A percentile compares a stretch with the other conserved stretches of the same genome.
phyloP scores from a whole-genome alignment of 2,113 vertebrate species.

The Cinclus mexicanus region DNA sequence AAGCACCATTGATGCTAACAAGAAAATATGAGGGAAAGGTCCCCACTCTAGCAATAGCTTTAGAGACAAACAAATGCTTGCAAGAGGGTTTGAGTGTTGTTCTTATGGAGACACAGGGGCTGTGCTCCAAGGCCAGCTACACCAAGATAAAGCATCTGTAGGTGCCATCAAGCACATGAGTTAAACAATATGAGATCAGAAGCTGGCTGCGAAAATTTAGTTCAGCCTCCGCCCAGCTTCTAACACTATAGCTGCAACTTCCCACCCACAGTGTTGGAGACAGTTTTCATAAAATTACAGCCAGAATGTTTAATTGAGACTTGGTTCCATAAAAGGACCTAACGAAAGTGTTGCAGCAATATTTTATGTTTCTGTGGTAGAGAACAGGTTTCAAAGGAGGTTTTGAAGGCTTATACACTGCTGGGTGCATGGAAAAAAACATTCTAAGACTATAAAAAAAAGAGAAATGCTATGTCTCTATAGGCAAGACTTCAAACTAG shows the following conservation, averaged over 20 bases:
- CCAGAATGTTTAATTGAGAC: not conserved
- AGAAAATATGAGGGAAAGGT: not conserved
- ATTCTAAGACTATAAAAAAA: not conserved
- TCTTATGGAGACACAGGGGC: not conserved
- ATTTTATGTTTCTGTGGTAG: not conserved
- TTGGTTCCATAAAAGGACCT: not conserved
- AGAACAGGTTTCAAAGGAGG: not conserved
- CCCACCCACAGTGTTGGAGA: conserved; percentile 35
- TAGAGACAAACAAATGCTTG: not conserved
- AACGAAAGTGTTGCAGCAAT: not conserved
- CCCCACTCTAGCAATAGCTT: not conserved
- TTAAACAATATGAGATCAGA: conserved; percentile 54
- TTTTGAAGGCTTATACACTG: not conserved
- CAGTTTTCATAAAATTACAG: not conserved
- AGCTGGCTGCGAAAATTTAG: conserved; percentile 34
- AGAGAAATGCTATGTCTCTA: not conserved
- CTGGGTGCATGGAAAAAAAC: not conserved
- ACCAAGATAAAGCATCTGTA: not conserved
- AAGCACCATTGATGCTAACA: not conserved
- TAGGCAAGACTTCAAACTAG: not conserved
- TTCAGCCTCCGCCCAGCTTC: conserved; percentile 42
- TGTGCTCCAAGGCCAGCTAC: not conserved
- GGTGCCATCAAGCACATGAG: not conserved
- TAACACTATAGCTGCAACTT: not conserved
- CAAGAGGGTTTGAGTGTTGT: not conserved